Evolutionary conservation across 2,113 vertebrate genomes (phyloP).

Genomic region (Sialia sialis): DNA sequence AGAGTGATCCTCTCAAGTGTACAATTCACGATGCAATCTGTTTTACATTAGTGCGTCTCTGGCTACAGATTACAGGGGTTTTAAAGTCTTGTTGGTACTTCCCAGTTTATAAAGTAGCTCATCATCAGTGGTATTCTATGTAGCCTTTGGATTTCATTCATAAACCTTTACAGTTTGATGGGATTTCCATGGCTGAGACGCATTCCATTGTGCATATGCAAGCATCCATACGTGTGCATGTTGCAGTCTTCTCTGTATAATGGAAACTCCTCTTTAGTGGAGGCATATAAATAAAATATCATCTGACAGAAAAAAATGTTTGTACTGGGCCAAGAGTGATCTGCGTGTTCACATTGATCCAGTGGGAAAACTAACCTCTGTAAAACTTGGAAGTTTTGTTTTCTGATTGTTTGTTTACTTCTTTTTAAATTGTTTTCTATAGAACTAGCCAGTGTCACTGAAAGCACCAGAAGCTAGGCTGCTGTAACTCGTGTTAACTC

Average conservation of each 20-base stretch:
- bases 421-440: neutral
- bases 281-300: neutral
- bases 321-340: neutral
- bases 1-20: accelerated
- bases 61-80: neutral
- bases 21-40: neutral
- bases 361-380: neutral
- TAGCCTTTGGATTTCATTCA: conserved; percentile 31
- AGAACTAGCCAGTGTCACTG: neutral
- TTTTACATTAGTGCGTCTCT: neutral
- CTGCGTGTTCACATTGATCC: neutral
- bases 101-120: neutral
- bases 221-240: neutral
- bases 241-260: neutral
- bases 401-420: neutral
- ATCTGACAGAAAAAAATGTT: neutral
- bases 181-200: neutral
- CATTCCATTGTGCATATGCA: neutral
- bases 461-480: neutral
- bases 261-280: neutral
- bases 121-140: neutral
- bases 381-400: neutral
- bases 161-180: conserved; percentile 2
- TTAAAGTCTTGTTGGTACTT: neutral
- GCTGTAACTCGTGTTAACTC: neutral